A percentile compares a stretch with the other conserved stretches of the same genome.
Conservation (phyloP, 2,797 vertebrate genomes). For the Mergus octosetaceus region DNA sequence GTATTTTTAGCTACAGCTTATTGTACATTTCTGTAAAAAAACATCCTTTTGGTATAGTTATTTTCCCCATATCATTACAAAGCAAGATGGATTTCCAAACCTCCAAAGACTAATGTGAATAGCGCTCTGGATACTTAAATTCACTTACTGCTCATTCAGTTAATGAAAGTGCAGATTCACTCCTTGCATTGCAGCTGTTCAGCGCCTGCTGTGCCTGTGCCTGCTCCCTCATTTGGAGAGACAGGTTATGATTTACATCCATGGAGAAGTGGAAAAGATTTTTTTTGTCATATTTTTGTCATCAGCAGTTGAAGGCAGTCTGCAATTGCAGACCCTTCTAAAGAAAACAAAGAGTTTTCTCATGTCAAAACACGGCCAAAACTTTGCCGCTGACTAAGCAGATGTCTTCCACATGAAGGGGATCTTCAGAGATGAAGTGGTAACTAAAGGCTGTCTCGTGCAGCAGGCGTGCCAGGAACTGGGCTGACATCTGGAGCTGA, state of each 20-base stretch:
- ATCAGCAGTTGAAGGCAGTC: neutral
- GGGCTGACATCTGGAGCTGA: neutral
- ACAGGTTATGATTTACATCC: neutral
- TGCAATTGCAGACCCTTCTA: neutral
- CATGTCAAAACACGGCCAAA: neutral
- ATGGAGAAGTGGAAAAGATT: neutral
- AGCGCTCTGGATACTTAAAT: neutral
- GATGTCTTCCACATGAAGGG: neutral
- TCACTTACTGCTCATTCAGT: neutral
- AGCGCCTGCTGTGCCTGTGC: neutral
- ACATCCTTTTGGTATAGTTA: neutral
- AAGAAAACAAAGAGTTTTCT: conserved; percentile 1
- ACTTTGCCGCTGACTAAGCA: neutral
- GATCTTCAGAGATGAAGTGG: neutral
- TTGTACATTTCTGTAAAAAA: neutral
- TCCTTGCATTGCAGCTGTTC: neutral
- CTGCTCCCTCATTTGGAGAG: neutral
- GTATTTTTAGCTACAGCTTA: neutral
- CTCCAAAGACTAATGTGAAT: neutral
- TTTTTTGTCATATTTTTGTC: conserved; percentile 9
- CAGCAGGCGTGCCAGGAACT: neutral
- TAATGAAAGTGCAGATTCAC: neutral
- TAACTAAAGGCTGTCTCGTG: neutral
- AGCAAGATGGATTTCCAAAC: conserved; percentile 14
- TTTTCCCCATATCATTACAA: neutral